These are phyloP conservation scores for Cheilosia soror DNA, from an alignment of 2,888 invertebrate species.

Conservation along the genomic window DNA sequence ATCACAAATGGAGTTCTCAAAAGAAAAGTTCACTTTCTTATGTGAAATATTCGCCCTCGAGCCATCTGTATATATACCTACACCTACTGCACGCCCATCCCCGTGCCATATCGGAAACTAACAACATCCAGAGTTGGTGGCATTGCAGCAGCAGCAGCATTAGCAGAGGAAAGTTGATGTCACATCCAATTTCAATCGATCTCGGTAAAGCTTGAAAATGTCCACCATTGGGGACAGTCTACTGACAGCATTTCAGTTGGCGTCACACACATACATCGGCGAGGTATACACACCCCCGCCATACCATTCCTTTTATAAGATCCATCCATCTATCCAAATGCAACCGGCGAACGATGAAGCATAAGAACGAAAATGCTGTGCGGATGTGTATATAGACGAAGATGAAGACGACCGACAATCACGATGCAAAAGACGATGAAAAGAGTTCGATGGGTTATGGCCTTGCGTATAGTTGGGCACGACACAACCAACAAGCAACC, in stretches of 20 bases:
- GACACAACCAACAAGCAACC: constrained; percentile 4
- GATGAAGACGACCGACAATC: constrained; percentile 70
- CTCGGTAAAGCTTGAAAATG: constrained; percentile 76
- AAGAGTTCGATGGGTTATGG: constrained; percentile 75
- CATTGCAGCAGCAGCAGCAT: constrained; percentile 44
- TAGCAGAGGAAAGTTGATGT: constrained; percentile 77
- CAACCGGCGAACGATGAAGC: constrained; percentile 36
- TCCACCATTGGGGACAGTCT: constrained; percentile 77
- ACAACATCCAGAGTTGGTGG: constrained; percentile 54
- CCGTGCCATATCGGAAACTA: constrained; percentile 42
- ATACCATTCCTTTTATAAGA: constrained; percentile 30
- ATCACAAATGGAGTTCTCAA: constrained; percentile 74
- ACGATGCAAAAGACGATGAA: constrained; percentile 69
- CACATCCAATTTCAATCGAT: constrained; percentile 79
- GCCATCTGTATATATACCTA: constrained; percentile 40
- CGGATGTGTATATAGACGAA: constrained; percentile 12
- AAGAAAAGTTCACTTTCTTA: constrained; percentile 75
- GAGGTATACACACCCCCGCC: constrained; percentile 34
- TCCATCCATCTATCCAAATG: constrained; percentile 71
- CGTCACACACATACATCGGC: constrained; percentile 73
- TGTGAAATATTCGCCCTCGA: constrained; percentile 69
- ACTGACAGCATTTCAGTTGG: constrained; percentile 76
- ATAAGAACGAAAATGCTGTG: constrained; percentile 29
- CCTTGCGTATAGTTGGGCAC: constrained; percentile 68
- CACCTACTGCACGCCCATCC: background rate